Evolutionary conservation across 2,888 invertebrate genomes (phyloP), one percentile per base, ranked within the genome.

Genomic region (Lordiphosa fenestrarum): DNA sequence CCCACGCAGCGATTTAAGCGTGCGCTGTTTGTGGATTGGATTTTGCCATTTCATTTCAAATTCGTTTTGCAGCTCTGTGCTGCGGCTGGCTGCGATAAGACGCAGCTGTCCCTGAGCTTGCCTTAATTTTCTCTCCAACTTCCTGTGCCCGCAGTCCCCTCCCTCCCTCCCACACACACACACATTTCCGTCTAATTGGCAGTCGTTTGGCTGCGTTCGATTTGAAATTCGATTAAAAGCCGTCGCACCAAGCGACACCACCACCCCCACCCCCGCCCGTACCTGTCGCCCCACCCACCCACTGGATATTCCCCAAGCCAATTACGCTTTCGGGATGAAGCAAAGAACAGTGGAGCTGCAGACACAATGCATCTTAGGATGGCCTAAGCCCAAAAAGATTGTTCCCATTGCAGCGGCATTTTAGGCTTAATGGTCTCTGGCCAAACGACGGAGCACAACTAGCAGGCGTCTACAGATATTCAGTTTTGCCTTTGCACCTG

Each of bases 351-450:
- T 25, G 25, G 25, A 25, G 25, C 25, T 3, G 30, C 30, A 30
- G n/a, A n/a, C 40, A 44, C 44, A 44, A 30, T 30, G 30, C 30
- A 30, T 30, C 30, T 30, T 30, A 30, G 9, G 30, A 30, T 30
- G 30, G 9, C 30, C 30, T 30, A 30, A 30, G 30, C 30, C 30
- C 9, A 30, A 30, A 30, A 30, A 30, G 30, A 30, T 30, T 30
- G 30, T 30, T 30, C 30, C 36, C 40, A 53, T 51, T 21, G 55
- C 55, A 47, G 58, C 56, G 52, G 58, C 69, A 66, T 52, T 71
- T 72, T 66, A 66, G 69, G 73, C 66, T 69, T 69, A 72, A 69
- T 56, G 61, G 55, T 57, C 42, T 25, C 42, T 25, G 42, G 42
- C 25, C 25, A 6, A 25, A 25, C 25, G 25, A 25, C 7, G 25